Evolutionary conservation across 2,888 invertebrate species (phyloP), one percentile per base, ranked within the genome.

Genomic region (Tortricodes alternella): DNA sequence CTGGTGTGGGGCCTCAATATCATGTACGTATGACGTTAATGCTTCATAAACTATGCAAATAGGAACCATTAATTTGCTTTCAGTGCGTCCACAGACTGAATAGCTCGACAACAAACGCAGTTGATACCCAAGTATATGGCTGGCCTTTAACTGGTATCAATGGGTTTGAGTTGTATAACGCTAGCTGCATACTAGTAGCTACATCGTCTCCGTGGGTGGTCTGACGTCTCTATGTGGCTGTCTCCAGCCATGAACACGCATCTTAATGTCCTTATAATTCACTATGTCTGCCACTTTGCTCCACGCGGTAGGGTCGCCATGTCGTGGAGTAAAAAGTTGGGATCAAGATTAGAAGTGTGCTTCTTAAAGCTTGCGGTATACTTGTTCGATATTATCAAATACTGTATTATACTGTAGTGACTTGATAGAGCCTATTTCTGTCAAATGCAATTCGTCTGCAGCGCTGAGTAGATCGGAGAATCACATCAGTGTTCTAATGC

Each of bases 211-310:
- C 60, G 76, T 89, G 87, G 89, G 89, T 84, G 89, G 89, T 84
- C 70, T 84, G 83, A 86, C 81, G 78, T 80, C 86, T 88, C 83
- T 86, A 87, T 89, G 80, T 64, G 66, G 68, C 66, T 67, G 64
- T 68, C 62, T 63, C 62, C 61, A 60, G 64, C 62, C 72, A 76
- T 78, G 80, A 78, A 77, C 80, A 78, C 73, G 81, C 80, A 80
- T 82, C 77, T 85, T 84, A 83, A 86, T 85, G 79, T 82, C 81
- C 85, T 82, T 86, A 84, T 88, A 85, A 86, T 85, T 85, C 83
- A 79, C 77, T 78, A 83, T 84, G 85, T 83, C 79, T 82, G 86
- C 85, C 79, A 82, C 77, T 77, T 75, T 71, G 70, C 71, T 62
- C 62, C 29, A 29, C 64, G 43, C 58, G 63, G 67, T 74, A 74